phyloP scores from a whole-genome alignment of 2,113 vertebrate genomes.

The Puma concolor region DNA sequence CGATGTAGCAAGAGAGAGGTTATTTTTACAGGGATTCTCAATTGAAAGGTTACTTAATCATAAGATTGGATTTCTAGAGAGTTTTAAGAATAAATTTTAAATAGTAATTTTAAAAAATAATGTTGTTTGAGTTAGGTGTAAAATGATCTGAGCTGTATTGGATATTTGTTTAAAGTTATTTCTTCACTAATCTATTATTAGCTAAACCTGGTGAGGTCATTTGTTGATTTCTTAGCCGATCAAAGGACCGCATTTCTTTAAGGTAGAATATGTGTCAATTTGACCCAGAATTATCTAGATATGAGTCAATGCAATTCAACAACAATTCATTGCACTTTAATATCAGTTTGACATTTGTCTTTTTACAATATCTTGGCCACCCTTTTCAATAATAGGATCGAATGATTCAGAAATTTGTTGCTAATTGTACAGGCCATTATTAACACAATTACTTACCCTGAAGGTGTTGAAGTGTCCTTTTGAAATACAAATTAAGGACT shows the following conservation, averaged over 20 bases:
- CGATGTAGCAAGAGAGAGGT: not conserved
- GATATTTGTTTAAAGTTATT: conserved; percentile 36
- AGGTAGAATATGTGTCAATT: not conserved
- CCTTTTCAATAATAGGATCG: not conserved
- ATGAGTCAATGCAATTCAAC: not conserved
- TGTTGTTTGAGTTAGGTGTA: not conserved
- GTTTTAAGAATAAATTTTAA: not conserved
- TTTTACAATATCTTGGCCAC: not conserved
- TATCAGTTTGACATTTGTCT: conserved; percentile 15
- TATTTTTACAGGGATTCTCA: conserved; percentile 17
- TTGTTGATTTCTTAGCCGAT: conserved; percentile 42
- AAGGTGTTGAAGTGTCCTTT: not conserved
- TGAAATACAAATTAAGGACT: conserved; percentile 54
- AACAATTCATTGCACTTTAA: conserved; percentile 4
- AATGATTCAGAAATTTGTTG: conserved; percentile 43
- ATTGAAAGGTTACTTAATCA: not conserved
- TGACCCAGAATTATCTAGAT: conserved; percentile 8
- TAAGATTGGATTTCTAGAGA: conserved; percentile 2
- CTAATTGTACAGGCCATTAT: not conserved
- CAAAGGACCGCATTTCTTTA: conserved; percentile 30
- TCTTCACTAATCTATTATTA: conserved; percentile 41
- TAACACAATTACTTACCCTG: conserved; percentile 36
- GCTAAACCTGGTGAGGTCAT: conserved; percentile 5
- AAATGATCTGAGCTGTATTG: not conserved
- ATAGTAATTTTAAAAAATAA: not conserved